Percentiles rank a stretch among this genome's conserved stretches.
phyloP scores from a whole-genome alignment of 1,140 invertebrate species.

The Lutraria rhynchaena region DNA sequence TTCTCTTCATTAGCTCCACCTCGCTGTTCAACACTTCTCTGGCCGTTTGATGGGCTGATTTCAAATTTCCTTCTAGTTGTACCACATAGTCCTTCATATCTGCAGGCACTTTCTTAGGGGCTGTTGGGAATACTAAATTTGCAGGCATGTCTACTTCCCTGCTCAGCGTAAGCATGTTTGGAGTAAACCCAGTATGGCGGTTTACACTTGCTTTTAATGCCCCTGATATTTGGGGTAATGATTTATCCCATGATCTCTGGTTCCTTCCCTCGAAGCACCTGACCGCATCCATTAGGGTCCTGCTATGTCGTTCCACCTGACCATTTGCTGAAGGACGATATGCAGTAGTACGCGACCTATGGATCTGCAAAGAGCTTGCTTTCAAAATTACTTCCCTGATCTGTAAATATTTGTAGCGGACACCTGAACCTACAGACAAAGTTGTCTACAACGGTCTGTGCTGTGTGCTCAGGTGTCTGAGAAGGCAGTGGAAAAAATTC shows the following conservation, averaged over 20 bases:
- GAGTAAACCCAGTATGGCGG: constrained; percentile 28
- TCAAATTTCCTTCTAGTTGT: background rate
- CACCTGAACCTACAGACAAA: constrained; percentile 58
- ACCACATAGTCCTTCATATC: constrained; percentile 36
- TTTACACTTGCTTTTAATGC: constrained; percentile 27
- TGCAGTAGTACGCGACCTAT: constrained; percentile 51
- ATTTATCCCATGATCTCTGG: constrained; percentile 3
- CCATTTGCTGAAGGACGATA: constrained; percentile 22
- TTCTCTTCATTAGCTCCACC: constrained; percentile 11
- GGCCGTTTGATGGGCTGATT: constrained; percentile 31
- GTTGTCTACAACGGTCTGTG: too few species aligned
- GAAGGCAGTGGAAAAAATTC: constrained; percentile 66
- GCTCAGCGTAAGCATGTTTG: constrained; percentile 32
- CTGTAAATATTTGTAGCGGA: constrained; percentile 51
- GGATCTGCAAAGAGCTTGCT: constrained; percentile 53
- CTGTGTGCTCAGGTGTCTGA: too few species aligned
- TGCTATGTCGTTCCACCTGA: constrained; percentile 62
- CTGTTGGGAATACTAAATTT: constrained; percentile 32
- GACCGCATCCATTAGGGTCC: constrained; percentile 37
- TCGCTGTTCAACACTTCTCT: constrained; percentile 4
- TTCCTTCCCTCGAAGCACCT: constrained; percentile 17
- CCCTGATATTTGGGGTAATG: constrained; percentile 22
- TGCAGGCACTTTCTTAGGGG: background rate
- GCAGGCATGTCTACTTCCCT: constrained; percentile 43
- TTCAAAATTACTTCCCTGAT: constrained; percentile 63